phyloP scores from a whole-genome alignment of 1,140 invertebrate genomes.

The Aphis craccivora region DNA sequence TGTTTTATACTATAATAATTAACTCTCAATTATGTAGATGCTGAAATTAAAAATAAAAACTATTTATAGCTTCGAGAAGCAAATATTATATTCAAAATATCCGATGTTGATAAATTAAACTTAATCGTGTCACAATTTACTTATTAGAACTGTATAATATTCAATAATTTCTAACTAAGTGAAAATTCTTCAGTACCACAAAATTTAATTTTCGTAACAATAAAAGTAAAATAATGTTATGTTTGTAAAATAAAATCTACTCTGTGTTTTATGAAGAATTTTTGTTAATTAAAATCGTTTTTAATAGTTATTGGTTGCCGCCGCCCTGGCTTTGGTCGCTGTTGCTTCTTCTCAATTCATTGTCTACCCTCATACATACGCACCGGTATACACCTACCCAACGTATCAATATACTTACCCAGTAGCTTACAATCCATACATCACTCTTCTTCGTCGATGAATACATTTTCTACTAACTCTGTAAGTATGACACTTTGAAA shows the following conservation, averaged over 20 bases:
- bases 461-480: not conserved
- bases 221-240: not conserved
- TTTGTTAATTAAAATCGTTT: not conserved
- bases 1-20: no score
- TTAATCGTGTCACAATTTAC: no score
- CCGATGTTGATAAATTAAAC: no score
- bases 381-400: slow-evolving; percentile 10
- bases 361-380: not conserved
- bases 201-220: not conserved
- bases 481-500: not conserved
- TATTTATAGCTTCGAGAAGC: no score
- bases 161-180: not conserved
- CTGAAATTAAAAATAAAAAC: no score
- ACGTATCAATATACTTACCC: not conserved
- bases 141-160: not conserved
- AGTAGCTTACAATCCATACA: not conserved
- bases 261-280: not conserved
- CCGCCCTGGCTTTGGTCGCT: slow-evolving; percentile 14
- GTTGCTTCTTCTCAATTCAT: not conserved
- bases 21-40: no score
- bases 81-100: no score
- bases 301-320: slow-evolving; percentile 10
- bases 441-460: not conserved
- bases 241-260: not conserved
- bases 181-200: not conserved